Percentiles rank a stretch among this genome's conserved stretches.
These are phyloP conservation scores for Cyanoliseus patagonus DNA, from an alignment of 2,113 vertebrate species.

Conservation along the genomic window DNA sequence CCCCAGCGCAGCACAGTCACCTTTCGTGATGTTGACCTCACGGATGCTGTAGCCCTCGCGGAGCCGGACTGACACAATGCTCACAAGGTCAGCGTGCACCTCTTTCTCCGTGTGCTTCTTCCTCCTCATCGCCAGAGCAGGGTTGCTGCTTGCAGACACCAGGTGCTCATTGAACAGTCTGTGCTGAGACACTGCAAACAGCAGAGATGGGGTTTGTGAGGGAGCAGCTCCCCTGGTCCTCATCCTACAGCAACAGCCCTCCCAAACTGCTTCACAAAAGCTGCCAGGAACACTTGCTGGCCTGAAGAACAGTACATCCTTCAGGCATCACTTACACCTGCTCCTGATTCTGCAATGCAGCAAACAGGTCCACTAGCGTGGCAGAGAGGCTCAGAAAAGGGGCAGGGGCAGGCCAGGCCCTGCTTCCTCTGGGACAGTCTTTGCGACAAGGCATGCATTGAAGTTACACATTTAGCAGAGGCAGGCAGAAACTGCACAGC, in stretches of 20 bases:
- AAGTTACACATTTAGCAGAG: neutral
- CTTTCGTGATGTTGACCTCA: slow-evolving; percentile 92
- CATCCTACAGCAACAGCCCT: neutral
- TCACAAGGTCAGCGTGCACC: slow-evolving; percentile 90
- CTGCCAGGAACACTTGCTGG: neutral
- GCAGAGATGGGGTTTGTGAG: neutral
- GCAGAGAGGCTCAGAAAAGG: neutral
- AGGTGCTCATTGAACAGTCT: slow-evolving; percentile 96
- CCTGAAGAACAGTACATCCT: neutral
- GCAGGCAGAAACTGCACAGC: neutral
- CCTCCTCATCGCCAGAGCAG: slow-evolving; percentile 89
- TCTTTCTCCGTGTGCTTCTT: slow-evolving; percentile 98
- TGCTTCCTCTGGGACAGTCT: neutral
- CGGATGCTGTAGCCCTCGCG: slow-evolving; percentile 96
- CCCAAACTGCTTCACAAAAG: neutral
- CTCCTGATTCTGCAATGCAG: neutral
- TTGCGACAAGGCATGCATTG: accelerated
- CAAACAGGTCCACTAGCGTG: neutral
- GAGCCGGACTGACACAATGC: slow-evolving; percentile 91
- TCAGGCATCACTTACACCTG: neutral
- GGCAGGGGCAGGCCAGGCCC: neutral
- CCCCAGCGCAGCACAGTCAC: slow-evolving; percentile 51
- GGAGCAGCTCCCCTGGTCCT: neutral
- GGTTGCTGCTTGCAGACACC: slow-evolving; percentile 94
- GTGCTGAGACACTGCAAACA: slow-evolving; percentile 87